These are phyloP conservation scores for Leptocoma aspasia DNA, from an alignment of 2,113 vertebrate species.

Conservation along the genomic window DNA sequence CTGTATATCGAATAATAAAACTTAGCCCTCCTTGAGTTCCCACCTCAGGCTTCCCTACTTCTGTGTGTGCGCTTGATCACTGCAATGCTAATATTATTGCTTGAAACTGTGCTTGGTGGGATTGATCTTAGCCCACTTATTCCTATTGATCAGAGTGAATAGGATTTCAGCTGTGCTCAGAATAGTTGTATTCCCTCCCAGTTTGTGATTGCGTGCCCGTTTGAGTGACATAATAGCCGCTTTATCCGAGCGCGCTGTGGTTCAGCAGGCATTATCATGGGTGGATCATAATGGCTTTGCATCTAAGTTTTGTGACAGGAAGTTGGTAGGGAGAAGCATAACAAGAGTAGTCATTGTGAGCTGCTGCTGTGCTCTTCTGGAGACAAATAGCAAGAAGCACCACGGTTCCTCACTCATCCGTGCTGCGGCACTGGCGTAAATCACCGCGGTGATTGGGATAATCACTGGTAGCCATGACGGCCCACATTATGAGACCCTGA, in stretches of 20 bases:
- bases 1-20: not conserved
- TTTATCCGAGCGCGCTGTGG: not conserved
- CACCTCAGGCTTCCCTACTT: not conserved
- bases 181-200: not conserved
- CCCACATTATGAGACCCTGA: not conserved
- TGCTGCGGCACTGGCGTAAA: not conserved
- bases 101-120: not conserved
- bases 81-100: not conserved
- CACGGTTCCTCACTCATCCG: not conserved
- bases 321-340: not conserved
- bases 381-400: not conserved
- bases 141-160: not conserved
- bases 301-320: not conserved
- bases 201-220: not conserved
- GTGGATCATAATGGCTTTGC: not conserved
- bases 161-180: not conserved
- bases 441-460: not conserved
- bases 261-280: not conserved
- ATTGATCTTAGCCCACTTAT: not conserved
- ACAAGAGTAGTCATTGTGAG: not conserved
- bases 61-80: not conserved
- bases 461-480: not conserved
- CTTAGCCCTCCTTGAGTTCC: not conserved
- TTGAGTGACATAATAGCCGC: not conserved
- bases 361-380: conserved; percentile 13